Conservation (phyloP, 2,888 invertebrate genomes). For the Brachypalpus laphriformis region DNA sequence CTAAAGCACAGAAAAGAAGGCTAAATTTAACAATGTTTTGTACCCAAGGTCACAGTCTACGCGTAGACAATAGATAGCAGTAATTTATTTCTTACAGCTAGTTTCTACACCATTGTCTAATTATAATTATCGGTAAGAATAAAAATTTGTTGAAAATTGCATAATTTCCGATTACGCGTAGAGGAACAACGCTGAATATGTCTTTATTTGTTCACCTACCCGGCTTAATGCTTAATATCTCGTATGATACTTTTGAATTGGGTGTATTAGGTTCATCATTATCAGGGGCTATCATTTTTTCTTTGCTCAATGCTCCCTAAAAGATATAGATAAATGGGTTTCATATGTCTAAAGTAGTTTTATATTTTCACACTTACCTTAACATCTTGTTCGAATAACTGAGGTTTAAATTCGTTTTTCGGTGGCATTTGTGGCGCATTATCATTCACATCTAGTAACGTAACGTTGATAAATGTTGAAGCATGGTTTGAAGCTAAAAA, state of each 20-base stretch:
- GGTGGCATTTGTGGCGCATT: constrained; percentile 84
- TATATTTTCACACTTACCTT: constrained; percentile 51
- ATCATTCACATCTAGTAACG: constrained; percentile 86
- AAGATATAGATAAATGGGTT: neutral
- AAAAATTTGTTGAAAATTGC: no score
- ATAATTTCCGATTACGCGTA: no score
- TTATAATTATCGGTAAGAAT: no score
- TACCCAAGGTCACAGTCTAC: no score
- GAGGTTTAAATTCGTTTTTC: constrained; percentile 72
- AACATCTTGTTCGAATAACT: constrained; percentile 76
- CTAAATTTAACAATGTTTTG: no score
- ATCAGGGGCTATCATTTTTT: constrained; percentile 83
- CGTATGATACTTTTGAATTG: constrained; percentile 84
- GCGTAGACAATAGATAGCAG: no score
- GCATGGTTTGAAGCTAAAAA: constrained; percentile 76
- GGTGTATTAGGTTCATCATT: constrained; percentile 84
- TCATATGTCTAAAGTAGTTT: neutral
- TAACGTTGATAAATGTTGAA: constrained; percentile 80
- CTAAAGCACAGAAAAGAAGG: no score
- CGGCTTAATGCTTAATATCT: constrained; percentile 81
- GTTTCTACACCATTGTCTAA: no score
- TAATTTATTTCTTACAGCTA: no score
- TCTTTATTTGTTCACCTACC: constrained; percentile 64
- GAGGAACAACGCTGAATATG: no score
- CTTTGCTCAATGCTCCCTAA: constrained; percentile 60